phyloP scores from a whole-genome alignment of 2,888 invertebrate genomes.

The Amiota minor region DNA sequence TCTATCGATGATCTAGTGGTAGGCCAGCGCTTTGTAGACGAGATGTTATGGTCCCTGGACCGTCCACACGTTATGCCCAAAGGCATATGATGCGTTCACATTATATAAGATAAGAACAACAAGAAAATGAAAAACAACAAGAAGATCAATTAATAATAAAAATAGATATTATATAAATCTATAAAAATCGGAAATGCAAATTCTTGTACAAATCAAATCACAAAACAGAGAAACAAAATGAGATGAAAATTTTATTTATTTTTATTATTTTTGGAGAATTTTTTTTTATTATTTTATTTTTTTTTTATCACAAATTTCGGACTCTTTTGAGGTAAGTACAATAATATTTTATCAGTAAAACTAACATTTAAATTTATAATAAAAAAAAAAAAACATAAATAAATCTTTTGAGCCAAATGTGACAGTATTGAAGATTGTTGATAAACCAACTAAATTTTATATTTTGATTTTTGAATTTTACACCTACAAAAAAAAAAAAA shows the following conservation, averaged over 20 bases:
- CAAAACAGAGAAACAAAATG: conserved; percentile 24
- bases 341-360: not conserved
- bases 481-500: not conserved
- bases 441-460: not conserved
- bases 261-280: not conserved
- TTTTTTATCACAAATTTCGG: not conserved
- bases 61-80: conserved; percentile 72
- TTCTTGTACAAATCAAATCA: conserved; percentile 1
- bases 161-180: conserved; percentile 36
- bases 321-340: not conserved
- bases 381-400: too few species aligned
- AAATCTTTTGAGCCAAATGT: conserved; percentile 3
- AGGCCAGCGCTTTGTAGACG: conserved; percentile 74
- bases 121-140: conserved; percentile 34
- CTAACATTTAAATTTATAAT: conserved; percentile 14
- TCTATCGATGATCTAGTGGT: conserved; percentile 56
- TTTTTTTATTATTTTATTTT: too few species aligned
- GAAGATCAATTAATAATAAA: conserved; percentile 29
- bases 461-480: conserved; percentile 17
- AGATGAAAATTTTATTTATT: conserved; percentile 6
- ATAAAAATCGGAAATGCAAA: conserved; percentile 58
- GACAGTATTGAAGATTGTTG: not conserved
- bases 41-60: conserved; percentile 73
- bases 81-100: conserved; percentile 63
- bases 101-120: conserved; percentile 64